A percentile compares a stretch with the other conserved stretches of the same genome.
Conservation (phyloP, 92 coral and sea anemone species). For the Bergia sp. region DNA sequence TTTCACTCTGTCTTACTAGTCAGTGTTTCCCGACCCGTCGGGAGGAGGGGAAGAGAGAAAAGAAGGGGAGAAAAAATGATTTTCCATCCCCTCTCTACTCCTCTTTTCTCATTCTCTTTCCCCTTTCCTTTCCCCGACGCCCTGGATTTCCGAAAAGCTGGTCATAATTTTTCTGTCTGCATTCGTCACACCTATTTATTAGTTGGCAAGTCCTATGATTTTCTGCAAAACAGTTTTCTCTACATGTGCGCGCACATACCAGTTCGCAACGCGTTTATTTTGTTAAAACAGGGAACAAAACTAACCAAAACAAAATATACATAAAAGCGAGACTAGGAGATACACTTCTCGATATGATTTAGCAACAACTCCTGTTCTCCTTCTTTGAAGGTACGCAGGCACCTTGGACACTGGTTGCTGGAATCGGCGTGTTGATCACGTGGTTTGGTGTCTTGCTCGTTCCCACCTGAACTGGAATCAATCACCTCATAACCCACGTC, state of each 20-base stretch:
- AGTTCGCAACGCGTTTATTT: not conserved
- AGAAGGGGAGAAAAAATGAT: too few relatives aligned
- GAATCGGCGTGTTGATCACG: conserved; percentile 6
- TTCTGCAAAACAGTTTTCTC: too few relatives aligned
- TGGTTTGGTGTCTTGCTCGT: conserved; percentile 1
- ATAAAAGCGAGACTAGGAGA: conserved; percentile 27
- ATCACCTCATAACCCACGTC: conserved; percentile 31
- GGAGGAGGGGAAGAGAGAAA: too few relatives aligned
- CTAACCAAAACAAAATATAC: not conserved
- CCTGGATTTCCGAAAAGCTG: too few relatives aligned
- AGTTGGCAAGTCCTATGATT: not conserved
- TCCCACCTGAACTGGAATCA: conserved; percentile 7
- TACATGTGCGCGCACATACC: not conserved
- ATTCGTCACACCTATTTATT: not conserved
- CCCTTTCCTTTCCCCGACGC: too few relatives aligned
- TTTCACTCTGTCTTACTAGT: too few relatives aligned
- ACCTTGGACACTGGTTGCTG: conserved; percentile 73
- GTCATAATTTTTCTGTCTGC: not conserved
- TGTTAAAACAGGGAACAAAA: not conserved
- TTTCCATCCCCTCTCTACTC: too few relatives aligned
- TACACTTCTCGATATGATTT: conserved; percentile 72
- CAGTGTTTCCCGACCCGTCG: too few relatives aligned
- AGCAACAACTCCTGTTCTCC: conserved; percentile 46
- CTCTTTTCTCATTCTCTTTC: too few relatives aligned
- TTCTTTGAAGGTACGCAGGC: conserved; percentile 61